A percentile compares a stretch with the other conserved stretches of the same genome.
phyloP scores from a whole-genome alignment of 2,888 invertebrate genomes.

The Chymomyza amoena region DNA sequence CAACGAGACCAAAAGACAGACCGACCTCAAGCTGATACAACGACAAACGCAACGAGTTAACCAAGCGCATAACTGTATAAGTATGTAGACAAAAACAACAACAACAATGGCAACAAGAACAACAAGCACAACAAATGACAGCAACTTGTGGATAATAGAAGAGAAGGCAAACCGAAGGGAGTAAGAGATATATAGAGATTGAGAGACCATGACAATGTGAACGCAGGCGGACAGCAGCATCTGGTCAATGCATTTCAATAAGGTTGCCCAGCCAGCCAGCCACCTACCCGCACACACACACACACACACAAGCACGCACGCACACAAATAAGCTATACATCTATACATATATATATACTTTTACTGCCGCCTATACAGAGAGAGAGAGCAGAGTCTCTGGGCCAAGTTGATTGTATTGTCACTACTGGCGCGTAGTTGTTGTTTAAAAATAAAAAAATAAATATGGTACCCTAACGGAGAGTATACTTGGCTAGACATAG shows the following conservation, averaged over 20 bases:
- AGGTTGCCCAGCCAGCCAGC: not conserved
- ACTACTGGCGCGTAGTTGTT: slow-evolving; percentile 25
- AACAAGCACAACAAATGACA: not conserved
- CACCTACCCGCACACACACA: not conserved
- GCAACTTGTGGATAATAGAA: not conserved
- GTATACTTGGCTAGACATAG: not conserved
- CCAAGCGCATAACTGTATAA: slow-evolving; percentile 65
- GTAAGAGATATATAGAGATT: not conserved
- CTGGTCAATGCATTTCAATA: slow-evolving; percentile 55
- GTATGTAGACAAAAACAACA: slow-evolving; percentile 51
- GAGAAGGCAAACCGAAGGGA: not conserved
- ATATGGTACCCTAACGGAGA: not conserved
- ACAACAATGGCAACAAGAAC: slow-evolving; percentile 28
- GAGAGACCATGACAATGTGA: not conserved
- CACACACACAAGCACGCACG: too few relatives aligned
- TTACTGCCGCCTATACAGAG: not conserved
- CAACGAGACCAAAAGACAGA: not conserved
- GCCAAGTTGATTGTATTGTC: slow-evolving; percentile 55
- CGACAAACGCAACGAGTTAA: slow-evolving; percentile 51
- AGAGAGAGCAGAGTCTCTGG: slow-evolving; percentile 10
- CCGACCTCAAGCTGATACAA: slow-evolving; percentile 8
- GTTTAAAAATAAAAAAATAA: not conserved
- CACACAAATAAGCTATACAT: not conserved
- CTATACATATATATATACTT: not conserved
- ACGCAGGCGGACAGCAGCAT: slow-evolving; percentile 26